Percentiles rank a stretch among this genome's conserved stretches.
phyloP scores from a whole-genome alignment of 2,797 vertebrate genomes.

The Mycteria americana region DNA sequence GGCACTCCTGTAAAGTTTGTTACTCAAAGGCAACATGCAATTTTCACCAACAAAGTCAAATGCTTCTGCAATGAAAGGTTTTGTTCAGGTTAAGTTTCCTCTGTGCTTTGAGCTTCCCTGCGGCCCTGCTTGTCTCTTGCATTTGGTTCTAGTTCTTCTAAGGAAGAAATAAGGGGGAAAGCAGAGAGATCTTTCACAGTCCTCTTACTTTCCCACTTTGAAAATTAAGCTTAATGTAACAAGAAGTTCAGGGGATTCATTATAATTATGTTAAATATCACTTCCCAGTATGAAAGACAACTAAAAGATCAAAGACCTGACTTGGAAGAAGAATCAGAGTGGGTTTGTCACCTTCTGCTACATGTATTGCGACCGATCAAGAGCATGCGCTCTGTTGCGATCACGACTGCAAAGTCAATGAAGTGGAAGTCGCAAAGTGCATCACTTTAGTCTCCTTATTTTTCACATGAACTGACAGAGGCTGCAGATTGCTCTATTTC shows the following conservation, averaged over 20 bases:
- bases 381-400: not conserved
- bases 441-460: accelerated
- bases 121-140: not conserved
- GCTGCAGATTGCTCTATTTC: not conserved
- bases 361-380: accelerated
- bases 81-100: not conserved
- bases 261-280: not conserved
- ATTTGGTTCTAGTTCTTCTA: not conserved
- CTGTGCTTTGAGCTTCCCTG: not conserved
- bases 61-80: not conserved
- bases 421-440: not conserved
- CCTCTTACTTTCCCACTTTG: not conserved
- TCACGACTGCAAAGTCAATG: accelerated
- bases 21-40: not conserved
- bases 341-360: not conserved
- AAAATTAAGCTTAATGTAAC: not conserved
- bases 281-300: not conserved
- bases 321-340: not conserved
- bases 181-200: not conserved
- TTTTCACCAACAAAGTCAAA: not conserved
- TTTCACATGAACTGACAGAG: not conserved
- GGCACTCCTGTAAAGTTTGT: not conserved
- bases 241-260: not conserved
- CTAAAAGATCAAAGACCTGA: not conserved
- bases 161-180: not conserved